Evolutionary conservation across 37 sponge, comb jelly and placozoan species (phyloP), one percentile per base, ranked within the genome.

Genomic region (Crambe crambe): DNA sequence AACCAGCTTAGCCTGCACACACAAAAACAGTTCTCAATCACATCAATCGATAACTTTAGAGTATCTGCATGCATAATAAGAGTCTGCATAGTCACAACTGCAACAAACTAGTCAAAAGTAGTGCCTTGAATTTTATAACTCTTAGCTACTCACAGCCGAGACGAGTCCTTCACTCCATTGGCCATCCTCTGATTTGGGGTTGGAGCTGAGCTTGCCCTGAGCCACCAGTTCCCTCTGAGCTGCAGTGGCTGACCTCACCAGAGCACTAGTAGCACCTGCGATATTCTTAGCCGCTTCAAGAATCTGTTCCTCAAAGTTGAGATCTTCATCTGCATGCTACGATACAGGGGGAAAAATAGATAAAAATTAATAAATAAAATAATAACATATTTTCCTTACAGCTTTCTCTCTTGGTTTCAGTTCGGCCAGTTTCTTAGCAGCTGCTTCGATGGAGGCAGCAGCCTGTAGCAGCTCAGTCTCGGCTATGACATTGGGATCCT

Each of bases 91-190:
- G n/a, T n/a, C n/a, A n/a, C n/a, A n/a, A n/a, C n/a, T n/a, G n/a
- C n/a, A n/a, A n/a, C n/a, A n/a, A n/a, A n/a, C n/a, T n/a, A n/a
- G n/a, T n/a, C n/a, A n/a, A n/a, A n/a, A n/a, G n/a, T n/a, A n/a
- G n/a, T n/a, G n/a, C n/a, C n/a, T n/a, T n/a, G n/a, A n/a, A n/a
- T n/a, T n/a, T n/a, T n/a, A n/a, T 9, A 20, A 68, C 12, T 6
- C 5, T 39, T 0, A 21, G 20, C 36, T 4, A 82, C 95, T 91
- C 80, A 94, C 95, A 76, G 96, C 96, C 58, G 94, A 89, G 56
- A 98, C 97, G 57, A 98, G 87, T 20, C 99, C 99, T 47, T 96
- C 95, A 36, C 90, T 87, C 99, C 99, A 98, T 58, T 94, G 92
- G 32, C 90, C 81, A 76, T 96, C 97, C 70, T 94, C 94, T 60